Conservation (phyloP, 2,797 vertebrate species). For the Takifugu ocellatus region DNA sequence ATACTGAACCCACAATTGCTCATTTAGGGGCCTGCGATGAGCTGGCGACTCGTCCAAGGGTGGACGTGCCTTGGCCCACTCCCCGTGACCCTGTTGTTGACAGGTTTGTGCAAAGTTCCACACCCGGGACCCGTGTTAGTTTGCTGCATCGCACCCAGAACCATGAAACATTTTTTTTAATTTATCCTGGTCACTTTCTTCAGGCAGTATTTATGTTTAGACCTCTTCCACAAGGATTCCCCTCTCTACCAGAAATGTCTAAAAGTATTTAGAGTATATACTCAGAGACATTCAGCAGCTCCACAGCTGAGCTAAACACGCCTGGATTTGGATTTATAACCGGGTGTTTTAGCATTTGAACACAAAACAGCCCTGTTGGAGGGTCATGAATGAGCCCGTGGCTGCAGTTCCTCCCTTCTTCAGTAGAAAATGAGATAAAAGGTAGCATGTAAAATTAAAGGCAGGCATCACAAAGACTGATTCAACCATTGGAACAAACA, state of each 20-base stretch:
- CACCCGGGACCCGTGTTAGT: constrained; percentile 6
- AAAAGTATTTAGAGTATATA: too few relatives aligned
- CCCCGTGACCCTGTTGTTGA: too few relatives aligned
- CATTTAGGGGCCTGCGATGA: too few relatives aligned
- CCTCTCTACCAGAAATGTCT: too few relatives aligned
- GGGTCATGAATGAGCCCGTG: constrained; percentile 45
- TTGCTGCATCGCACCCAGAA: constrained; percentile 6
- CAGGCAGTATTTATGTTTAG: neutral
- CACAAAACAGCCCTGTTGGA: constrained; percentile 29
- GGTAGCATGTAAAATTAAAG: constrained; percentile 60
- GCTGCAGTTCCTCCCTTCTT: constrained; percentile 52
- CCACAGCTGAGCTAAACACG: constrained; percentile 73
- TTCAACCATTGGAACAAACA: neutral
- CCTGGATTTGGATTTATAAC: too few relatives aligned
- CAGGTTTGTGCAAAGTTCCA: neutral
- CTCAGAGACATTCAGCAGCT: too few relatives aligned
- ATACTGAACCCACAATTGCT: too few relatives aligned
- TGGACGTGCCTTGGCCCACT: too few relatives aligned
- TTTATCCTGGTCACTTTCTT: constrained; percentile 49
- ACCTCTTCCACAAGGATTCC: too few relatives aligned
- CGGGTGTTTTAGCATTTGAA: constrained; percentile 26
- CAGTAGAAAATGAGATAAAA: constrained; percentile 52
- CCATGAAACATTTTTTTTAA: constrained; percentile 46
- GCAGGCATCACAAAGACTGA: constrained; percentile 56
- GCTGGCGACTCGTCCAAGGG: too few relatives aligned